Percentiles rank a stretch among this genome's conserved stretches.
These are phyloP conservation scores for Tolypeutes matacus DNA, from an alignment of 2,797 vertebrate species.

Conservation along the genomic window DNA sequence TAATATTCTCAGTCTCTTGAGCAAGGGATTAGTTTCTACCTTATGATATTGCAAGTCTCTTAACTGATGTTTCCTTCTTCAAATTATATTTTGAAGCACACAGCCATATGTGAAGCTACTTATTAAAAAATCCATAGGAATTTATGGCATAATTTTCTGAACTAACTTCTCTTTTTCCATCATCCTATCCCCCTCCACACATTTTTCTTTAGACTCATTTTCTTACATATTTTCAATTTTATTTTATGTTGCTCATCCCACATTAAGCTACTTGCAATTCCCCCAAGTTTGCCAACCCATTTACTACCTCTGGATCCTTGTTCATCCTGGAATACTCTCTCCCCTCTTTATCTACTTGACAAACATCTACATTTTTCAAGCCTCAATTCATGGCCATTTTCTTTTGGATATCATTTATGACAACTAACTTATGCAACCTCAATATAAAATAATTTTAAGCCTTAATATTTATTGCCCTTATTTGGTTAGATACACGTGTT, in stretches of 20 bases:
- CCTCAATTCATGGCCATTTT: not conserved
- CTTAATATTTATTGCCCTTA: not conserved
- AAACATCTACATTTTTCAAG: not conserved
- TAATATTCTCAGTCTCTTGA: not conserved
- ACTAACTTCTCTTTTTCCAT: not conserved
- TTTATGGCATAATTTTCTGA: not conserved
- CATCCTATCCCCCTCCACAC: not conserved
- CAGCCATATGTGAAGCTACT: not conserved
- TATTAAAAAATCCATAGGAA: not conserved
- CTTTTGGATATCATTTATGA: not conserved
- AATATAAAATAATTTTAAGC: not conserved
- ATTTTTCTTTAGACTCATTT: not conserved
- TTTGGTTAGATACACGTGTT: not conserved
- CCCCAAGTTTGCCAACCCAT: not conserved
- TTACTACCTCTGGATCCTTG: not conserved
- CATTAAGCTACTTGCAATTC: not conserved
- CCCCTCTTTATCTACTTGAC: not conserved
- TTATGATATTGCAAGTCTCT: not conserved
- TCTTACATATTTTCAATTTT: conserved; percentile 17
- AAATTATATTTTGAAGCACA: not conserved
- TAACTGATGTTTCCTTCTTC: not conserved
- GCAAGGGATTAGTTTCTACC: not conserved
- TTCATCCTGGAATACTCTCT: not conserved
- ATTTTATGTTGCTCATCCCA: not conserved
- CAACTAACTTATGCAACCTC: not conserved